Conservation (phyloP, 2,113 vertebrate genomes). For the Tympanuchus pallidicinctus region DNA sequence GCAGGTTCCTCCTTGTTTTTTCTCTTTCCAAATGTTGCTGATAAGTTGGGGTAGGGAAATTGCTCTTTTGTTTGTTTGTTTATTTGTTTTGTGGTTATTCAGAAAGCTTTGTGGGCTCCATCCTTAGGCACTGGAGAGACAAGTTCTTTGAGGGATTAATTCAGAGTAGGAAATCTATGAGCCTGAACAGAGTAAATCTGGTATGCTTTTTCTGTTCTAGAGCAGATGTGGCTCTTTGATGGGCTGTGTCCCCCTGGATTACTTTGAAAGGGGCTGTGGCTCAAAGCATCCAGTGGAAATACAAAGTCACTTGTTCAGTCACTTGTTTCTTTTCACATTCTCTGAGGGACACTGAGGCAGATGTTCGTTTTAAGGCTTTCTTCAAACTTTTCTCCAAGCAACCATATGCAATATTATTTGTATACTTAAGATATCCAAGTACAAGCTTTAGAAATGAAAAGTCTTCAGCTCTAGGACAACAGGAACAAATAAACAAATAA, state of each 20-base stretch:
- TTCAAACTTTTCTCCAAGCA: neutral
- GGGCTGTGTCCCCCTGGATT: neutral
- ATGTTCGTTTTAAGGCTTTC: neutral
- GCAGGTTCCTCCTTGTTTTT: neutral
- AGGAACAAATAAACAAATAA: neutral
- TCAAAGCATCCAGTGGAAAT: neutral
- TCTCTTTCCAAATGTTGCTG: neutral
- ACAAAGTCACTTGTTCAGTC: neutral
- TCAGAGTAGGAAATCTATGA: neutral
- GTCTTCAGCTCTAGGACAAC: neutral
- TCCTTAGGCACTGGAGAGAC: neutral
- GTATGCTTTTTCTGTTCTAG: neutral
- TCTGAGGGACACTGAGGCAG: neutral
- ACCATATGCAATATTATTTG: neutral
- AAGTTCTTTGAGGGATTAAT: neutral
- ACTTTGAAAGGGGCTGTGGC: neutral
- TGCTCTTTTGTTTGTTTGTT: neutral
- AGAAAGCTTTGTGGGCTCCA: neutral
- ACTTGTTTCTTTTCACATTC: neutral
- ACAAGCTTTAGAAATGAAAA: neutral
- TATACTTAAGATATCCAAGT: neutral
- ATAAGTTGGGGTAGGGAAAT: rapidly evolving
- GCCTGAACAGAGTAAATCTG: neutral
- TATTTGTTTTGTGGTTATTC: neutral
- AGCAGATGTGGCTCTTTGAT: neutral